These are phyloP conservation scores for Pristionchus japonicus DNA, from an alignment of 2,888 invertebrate species.

Conservation along the genomic window DNA sequence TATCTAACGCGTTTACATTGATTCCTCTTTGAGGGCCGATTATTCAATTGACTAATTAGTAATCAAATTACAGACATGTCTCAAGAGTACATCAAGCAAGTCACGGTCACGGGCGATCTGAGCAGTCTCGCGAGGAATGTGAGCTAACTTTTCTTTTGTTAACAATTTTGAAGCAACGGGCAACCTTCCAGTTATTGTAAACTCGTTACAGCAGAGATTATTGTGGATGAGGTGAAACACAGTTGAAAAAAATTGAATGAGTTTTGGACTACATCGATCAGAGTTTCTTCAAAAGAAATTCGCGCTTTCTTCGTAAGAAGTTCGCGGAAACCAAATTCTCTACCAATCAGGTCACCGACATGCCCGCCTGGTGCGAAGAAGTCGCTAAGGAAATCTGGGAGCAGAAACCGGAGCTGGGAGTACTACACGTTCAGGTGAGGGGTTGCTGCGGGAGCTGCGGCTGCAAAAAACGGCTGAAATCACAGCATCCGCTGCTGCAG, in stretches of 20 bases:
- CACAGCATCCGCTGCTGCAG: background rate
- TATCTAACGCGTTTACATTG: no score
- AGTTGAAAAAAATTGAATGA: no score
- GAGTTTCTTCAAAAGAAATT: no score
- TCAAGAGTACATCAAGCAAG: constrained; percentile 65
- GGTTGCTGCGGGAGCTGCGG: background rate
- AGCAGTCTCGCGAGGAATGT: constrained; percentile 60
- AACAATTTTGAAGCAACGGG: background rate
- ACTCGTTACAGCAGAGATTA: background rate
- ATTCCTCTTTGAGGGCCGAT: background rate
- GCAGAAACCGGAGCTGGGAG: constrained; percentile 64
- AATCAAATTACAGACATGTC: constrained; percentile 28
- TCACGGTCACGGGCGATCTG: constrained; percentile 63
- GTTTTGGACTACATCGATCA: no score
- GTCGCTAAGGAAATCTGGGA: constrained; percentile 65
- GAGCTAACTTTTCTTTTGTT: constrained; percentile 25
- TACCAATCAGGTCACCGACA: constrained; percentile 24
- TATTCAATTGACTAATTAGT: background rate
- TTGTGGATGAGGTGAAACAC: no score
- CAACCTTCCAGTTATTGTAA: background rate
- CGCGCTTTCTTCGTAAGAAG: no score
- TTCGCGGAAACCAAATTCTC: background rate
- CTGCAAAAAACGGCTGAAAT: background rate
- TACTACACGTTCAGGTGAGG: constrained; percentile 61
- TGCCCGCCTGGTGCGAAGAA: constrained; percentile 58